Percentiles rank a stretch among this genome's conserved stretches.
Evolutionary conservation across 2,113 vertebrate genomes (phyloP).

Genomic region (Dipodomys ordii): DNA sequence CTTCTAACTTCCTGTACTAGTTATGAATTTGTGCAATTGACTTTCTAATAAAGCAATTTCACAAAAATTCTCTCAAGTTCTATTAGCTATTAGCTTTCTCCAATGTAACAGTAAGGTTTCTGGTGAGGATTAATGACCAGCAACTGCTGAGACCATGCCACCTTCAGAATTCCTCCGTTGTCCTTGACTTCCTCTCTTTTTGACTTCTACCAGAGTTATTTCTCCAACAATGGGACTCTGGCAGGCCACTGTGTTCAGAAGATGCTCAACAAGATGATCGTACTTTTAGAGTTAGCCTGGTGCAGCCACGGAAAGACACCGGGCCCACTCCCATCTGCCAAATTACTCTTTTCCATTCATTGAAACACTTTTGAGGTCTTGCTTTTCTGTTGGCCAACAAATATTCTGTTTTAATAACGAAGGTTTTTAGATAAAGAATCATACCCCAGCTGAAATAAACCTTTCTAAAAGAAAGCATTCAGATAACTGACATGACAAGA

Average conservation of each 20-base stretch:
- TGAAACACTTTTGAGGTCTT: conserved; percentile 5
- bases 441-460: conserved; percentile 29
- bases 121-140: background rate
- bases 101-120: background rate
- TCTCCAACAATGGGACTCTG: background rate
- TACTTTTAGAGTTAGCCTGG: background rate
- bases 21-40: background rate
- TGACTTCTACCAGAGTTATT: background rate
- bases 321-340: background rate
- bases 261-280: background rate
- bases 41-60: conserved; percentile 4
- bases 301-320: background rate
- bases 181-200: background rate
- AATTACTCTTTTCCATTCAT: background rate
- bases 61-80: background rate
- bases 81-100: background rate
- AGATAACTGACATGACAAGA: conserved; percentile 55
- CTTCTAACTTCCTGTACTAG: background rate
- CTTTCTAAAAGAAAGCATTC: conserved; percentile 56
- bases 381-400: background rate
- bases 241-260: background rate
- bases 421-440: conserved; percentile 6
- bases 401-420: conserved; percentile 27
- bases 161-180: background rate
- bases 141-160: background rate